phyloP scores from a whole-genome alignment of 2,888 invertebrate genomes.

The Gortyna flavago region DNA sequence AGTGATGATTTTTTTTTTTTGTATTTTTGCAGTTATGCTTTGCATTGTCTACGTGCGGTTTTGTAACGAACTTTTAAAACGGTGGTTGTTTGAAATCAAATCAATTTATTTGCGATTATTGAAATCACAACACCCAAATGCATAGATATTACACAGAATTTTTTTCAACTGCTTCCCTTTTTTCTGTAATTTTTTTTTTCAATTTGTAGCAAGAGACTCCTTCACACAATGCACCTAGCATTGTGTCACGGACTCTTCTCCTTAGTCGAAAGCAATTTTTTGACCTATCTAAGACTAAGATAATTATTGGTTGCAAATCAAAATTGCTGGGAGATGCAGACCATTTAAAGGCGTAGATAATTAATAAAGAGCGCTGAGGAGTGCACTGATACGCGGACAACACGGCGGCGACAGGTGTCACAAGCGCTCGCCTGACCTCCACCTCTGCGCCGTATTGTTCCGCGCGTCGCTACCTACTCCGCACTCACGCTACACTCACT shows the following conservation, averaged over 20 bases:
- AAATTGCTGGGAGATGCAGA: not conserved
- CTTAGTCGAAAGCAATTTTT: not conserved
- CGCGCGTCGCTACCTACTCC: constrained; percentile 39
- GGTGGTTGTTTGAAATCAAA: constrained; percentile 22
- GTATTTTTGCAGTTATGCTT: constrained; percentile 72
- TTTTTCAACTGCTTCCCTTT: not conserved
- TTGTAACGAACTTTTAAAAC: constrained; percentile 58
- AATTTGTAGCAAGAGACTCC: not conserved
- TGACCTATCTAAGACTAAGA: not conserved
- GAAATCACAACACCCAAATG: constrained; percentile 7
- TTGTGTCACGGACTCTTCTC: not conserved
- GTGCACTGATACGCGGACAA: constrained; percentile 18
- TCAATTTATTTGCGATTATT: too few species aligned
- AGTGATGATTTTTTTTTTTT: constrained; percentile 66
- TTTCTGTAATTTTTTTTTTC: not conserved
- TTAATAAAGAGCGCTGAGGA: not conserved
- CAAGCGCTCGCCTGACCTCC: constrained; percentile 59
- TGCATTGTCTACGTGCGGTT: constrained; percentile 44
- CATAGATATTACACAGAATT: not conserved
- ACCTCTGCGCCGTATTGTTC: constrained; percentile 64
- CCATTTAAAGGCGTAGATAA: not conserved
- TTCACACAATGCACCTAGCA: too few species aligned
- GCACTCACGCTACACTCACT: not conserved
- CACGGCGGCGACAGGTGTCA: constrained; percentile 39
- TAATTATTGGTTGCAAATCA: not conserved